Evolutionary conservation across 35 echinoderm and acorn worm genomes (phyloP), one percentile per base, ranked within the genome.

Genomic region (Heliocidaris erythrogramma): DNA sequence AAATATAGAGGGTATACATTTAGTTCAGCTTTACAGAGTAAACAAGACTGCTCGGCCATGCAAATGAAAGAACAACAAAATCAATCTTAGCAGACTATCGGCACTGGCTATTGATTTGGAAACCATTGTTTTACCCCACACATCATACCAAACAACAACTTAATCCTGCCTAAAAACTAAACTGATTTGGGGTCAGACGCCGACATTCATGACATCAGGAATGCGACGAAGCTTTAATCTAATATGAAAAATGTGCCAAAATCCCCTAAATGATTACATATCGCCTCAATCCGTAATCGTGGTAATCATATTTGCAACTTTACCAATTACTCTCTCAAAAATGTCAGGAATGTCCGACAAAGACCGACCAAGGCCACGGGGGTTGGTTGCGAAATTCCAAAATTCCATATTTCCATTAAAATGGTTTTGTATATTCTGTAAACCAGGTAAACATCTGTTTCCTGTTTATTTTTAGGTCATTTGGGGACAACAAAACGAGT

Each of bases 261-360:
- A 78, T 7, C 27, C 65, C 65, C 18, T 78, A 78, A 78, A 78
- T 78, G 65, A 78, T 78, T 78, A 78, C 65, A 78, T 78, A 78
- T n/a, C 18, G 21, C 21, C 65, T 24, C 2, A n/a, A 78, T 78
- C 65, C 65, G n/a, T n/a, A n/a, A 29, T 56, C 3, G 21, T 78
- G 65, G n/a, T 78, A 78, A 78, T 78, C 65, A 78, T 78, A 78
- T 78, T 78, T 78, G 17, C 65, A 78, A 78, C 65, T 78, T 78
- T 27, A 78, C 65, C 65, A 27, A 78, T 78, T 78, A 78, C 65
- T 78, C 65, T n/a, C 65, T 78, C 2, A 78, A 78, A 78, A 78
- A 78, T 78, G 65, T 24, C 65, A 78, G 65, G 65, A 78, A 78
- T 78, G 65, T 78, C 65, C 65, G 21, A 78, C 65, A 78, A 78